Percentiles rank a stretch among this genome's conserved stretches.
phyloP scores from a whole-genome alignment of 2,113 vertebrate species.

The Anoplopoma fimbria region DNA sequence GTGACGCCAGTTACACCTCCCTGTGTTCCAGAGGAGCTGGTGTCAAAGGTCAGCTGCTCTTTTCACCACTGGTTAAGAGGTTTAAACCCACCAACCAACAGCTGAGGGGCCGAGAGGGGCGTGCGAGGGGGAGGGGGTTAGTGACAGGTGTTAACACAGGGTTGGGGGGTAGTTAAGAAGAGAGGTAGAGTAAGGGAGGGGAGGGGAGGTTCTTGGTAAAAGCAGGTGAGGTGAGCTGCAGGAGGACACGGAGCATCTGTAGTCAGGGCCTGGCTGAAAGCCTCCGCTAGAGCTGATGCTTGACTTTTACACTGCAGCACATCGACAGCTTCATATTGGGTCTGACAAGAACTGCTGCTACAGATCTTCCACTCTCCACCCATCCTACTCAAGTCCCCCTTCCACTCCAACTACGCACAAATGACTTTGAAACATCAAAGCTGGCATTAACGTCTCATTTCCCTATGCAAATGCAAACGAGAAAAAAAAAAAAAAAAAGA shows the following conservation, averaged over 20 bases:
- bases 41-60: conserved; percentile 21
- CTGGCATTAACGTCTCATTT: conserved; percentile 74
- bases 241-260: conserved; percentile 33
- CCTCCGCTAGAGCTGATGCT: conserved; percentile 29
- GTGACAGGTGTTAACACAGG: conserved; percentile 62
- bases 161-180: conserved; percentile 34
- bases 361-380: conserved; percentile 41
- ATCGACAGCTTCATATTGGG: conserved; percentile 22
- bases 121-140: conserved; percentile 53
- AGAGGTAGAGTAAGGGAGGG: conserved; percentile 39
- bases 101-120: conserved; percentile 9
- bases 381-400: conserved; percentile 46
- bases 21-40: conserved; percentile 30
- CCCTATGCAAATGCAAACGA: conserved; percentile 70
- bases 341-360: conserved; percentile 49
- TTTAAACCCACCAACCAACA: conserved; percentile 32
- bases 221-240: conserved; percentile 67
- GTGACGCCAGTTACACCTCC: conserved; percentile 18
- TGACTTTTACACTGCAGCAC: conserved; percentile 34
- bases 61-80: conserved; percentile 4
- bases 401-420: conserved; percentile 57
- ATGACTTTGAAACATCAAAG: conserved; percentile 76
- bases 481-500: conserved; percentile 43
- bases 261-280: conserved; percentile 7
- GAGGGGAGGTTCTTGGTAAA: conserved; percentile 51